These are phyloP conservation scores for Steinernema carpocapsae DNA, from an alignment of 2,888 invertebrate genomes.

Conservation along the genomic window DNA sequence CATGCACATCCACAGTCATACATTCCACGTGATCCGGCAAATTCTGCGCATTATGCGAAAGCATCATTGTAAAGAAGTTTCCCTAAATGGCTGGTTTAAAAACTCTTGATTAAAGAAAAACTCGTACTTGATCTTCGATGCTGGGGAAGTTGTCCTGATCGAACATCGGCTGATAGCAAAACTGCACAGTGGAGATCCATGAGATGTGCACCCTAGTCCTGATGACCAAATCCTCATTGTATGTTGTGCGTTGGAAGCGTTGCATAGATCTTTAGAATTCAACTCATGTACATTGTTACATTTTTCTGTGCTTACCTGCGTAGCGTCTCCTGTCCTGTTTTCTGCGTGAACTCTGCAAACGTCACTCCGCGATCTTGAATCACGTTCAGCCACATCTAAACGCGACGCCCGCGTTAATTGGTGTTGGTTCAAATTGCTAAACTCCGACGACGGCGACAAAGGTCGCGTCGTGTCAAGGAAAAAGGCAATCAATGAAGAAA, in stretches of 20 bases:
- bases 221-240: conserved; percentile 45
- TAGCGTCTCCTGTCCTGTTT: conserved; percentile 35
- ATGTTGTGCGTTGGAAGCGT: conserved; percentile 39
- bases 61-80: conserved; percentile 62
- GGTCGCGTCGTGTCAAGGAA: background rate
- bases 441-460: background rate
- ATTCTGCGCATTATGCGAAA: conserved; percentile 58
- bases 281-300: background rate
- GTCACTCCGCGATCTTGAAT: conserved; percentile 51
- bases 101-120: background rate
- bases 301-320: background rate
- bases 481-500: background rate
- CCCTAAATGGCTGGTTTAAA: conserved; percentile 51
- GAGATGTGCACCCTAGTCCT: conserved; percentile 46
- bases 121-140: conserved; percentile 59
- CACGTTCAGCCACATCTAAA: conserved; percentile 55
- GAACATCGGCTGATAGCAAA: conserved; percentile 64
- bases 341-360: conserved; percentile 58
- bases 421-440: conserved; percentile 1
- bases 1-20: conserved; percentile 66
- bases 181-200: conserved; percentile 63
- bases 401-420: background rate
- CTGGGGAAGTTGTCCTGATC: conserved; percentile 53
- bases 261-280: conserved; percentile 40
- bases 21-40: conserved; percentile 53